Evolutionary conservation across 2,888 invertebrate genomes (phyloP).

Genomic region (Sphinx pinastri): DNA sequence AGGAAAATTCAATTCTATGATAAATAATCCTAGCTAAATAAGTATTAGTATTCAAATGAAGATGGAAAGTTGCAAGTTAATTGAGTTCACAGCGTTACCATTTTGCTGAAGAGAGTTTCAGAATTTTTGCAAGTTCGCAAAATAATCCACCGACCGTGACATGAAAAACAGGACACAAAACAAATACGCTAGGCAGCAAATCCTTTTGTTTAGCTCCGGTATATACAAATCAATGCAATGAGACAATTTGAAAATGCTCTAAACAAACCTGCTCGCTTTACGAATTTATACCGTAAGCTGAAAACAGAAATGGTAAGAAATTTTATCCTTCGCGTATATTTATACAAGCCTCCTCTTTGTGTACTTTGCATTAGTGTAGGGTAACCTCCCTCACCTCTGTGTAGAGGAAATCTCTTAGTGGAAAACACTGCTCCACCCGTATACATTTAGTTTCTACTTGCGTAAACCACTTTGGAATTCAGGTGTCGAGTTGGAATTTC

Average conservation of each 20-base stretch:
- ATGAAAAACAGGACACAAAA: background rate
- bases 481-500: conserved; percentile 35
- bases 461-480: conserved; percentile 39
- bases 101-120: background rate
- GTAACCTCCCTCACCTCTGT: conserved; percentile 38
- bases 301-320: conserved; percentile 32
- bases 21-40: background rate
- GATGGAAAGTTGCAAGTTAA: conserved; percentile 9
- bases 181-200: background rate
- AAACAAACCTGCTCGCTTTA: background rate
- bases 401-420: conserved; percentile 40
- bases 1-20: background rate
- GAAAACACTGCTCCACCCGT: conserved; percentile 44
- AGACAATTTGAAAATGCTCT: background rate
- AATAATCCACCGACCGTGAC: conserved; percentile 9
- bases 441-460: conserved; percentile 35
- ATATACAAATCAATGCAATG: background rate
- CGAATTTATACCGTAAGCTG: conserved; percentile 6
- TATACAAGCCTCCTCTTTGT: conserved; percentile 45
- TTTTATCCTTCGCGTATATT: conserved; percentile 43
- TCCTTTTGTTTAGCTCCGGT: background rate
- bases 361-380: conserved; percentile 51
- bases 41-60: background rate
- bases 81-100: conserved; percentile 2
- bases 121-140: background rate